Conservation (phyloP, 2,888 invertebrate genomes). For the Meteorus cinctellus region DNA sequence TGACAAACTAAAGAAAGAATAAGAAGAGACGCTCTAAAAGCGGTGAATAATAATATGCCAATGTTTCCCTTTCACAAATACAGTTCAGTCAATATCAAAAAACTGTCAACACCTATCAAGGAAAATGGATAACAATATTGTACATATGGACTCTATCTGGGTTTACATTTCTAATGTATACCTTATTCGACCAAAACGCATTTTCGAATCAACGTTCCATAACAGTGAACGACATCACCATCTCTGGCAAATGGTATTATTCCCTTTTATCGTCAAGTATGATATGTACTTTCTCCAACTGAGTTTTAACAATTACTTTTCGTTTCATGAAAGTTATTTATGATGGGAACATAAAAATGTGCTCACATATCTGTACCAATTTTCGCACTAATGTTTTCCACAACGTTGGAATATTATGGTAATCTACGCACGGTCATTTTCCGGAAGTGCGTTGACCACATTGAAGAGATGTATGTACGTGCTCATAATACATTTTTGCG, state of each 20-base stretch:
- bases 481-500: constrained; percentile 15
- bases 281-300: background rate
- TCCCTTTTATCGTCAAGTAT: constrained; percentile 1
- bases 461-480: constrained; percentile 17
- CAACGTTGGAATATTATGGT: background rate
- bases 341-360: too few species aligned
- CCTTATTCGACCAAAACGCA: background rate
- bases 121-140: background rate
- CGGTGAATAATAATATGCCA: background rate
- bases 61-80: background rate
- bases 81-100: background rate
- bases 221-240: constrained; percentile 42
- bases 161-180: constrained; percentile 1
- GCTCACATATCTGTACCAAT: background rate
- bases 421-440: background rate
- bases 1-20: background rate
- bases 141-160: background rate
- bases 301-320: background rate
- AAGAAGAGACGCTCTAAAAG: constrained; percentile 3
- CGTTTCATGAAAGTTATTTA: background rate
- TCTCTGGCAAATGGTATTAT: constrained; percentile 20
- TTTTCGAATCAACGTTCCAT: constrained; percentile 10
- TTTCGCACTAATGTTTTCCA: background rate
- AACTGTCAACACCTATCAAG: background rate
- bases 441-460: constrained; percentile 35